These are phyloP conservation scores for Micoletzkya japonica DNA, from an alignment of 2,888 invertebrate genomes.

Conservation along the genomic window DNA sequence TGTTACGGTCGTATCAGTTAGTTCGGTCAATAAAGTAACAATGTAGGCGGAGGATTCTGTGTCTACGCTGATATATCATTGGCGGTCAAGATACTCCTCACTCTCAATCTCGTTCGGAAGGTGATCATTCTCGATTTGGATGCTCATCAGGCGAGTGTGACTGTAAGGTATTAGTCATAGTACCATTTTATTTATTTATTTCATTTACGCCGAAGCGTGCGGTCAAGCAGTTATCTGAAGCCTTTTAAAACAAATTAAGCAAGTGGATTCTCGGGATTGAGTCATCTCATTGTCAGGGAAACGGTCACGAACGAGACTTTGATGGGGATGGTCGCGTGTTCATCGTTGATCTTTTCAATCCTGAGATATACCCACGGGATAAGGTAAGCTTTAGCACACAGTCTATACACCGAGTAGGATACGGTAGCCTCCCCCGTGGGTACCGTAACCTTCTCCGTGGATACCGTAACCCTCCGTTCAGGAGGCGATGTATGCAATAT, in stretches of 20 bases:
- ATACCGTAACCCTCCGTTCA: background rate
- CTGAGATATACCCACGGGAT: slow-evolving; percentile 80
- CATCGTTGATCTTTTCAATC: slow-evolving; percentile 85
- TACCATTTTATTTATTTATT: too few relatives aligned
- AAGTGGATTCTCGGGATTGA: too few relatives aligned
- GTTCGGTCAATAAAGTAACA: too few relatives aligned
- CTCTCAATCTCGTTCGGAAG: slow-evolving; percentile 64
- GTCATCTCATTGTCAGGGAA: slow-evolving; percentile 72
- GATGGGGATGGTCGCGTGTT: slow-evolving; percentile 75
- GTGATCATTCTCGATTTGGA: slow-evolving; percentile 86
- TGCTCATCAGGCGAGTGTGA: slow-evolving; percentile 79
- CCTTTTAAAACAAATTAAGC: too few relatives aligned
- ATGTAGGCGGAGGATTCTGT: slow-evolving; percentile 82
- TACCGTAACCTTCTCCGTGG: background rate
- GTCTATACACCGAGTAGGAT: background rate
- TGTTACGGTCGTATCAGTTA: too few relatives aligned
- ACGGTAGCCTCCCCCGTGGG: background rate
- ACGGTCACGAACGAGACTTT: slow-evolving; percentile 84
- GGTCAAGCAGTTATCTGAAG: too few relatives aligned
- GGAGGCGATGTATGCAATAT: slow-evolving; percentile 24
- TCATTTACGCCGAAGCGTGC: slow-evolving; percentile 1
- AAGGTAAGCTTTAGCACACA: slow-evolving; percentile 4
- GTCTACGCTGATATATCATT: slow-evolving; percentile 82
- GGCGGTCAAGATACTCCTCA: slow-evolving; percentile 75
- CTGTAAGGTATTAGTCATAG: slow-evolving; percentile 4